Base-by-base conservation (phyloP, 2,888 invertebrate species). In the Protophormia terraenovae region DNA sequence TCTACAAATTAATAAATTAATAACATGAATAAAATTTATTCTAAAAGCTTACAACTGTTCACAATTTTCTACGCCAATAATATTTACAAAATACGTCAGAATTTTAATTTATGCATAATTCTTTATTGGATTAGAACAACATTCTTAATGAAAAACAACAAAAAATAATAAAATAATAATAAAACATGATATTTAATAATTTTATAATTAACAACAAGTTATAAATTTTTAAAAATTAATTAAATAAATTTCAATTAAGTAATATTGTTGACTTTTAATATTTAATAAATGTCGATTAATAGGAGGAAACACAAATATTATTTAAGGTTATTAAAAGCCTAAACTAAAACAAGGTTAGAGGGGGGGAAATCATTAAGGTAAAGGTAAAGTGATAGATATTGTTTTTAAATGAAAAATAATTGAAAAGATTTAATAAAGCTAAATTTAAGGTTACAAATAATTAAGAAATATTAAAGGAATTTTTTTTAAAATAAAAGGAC, bases 11-110 rank as follows among this genome's bases (percentile, higher is more conserved):
- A 24, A 5, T 55, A n/a, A n/a, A 38, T 73, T 47, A 60, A 62
- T 24, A 60, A 47, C 22, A 27, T 3, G 14, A 64, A 64, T 16
- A n/a, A 29, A 64, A 47, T 32, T 32, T 8, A 75, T 75, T 64
- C 50, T 29, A 64, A 64, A 38, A 27, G 50, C 62, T 19, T 50
- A 76, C 55, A 58, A 29, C 16, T 32, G 41, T 41, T 62, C 14
- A n/a, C 19, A 58, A 69, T 78, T 78, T 69, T 78, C 16, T 41
- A 47, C 32, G 60, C 58, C 67, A 78, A 69, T 69, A 60, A 24
- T 60, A 67, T 78, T 60, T 60, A 78, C 27, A 8, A 35, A 69
- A 35, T 47, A 55, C 53, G 41, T 72, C 41, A 64, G 16, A 14
- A 29, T 29, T 32, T 14, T 32, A 53, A 78, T 69, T 76, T 58